Conservation (phyloP, 1,140 invertebrate species). For the Uloborus diversus region DNA sequence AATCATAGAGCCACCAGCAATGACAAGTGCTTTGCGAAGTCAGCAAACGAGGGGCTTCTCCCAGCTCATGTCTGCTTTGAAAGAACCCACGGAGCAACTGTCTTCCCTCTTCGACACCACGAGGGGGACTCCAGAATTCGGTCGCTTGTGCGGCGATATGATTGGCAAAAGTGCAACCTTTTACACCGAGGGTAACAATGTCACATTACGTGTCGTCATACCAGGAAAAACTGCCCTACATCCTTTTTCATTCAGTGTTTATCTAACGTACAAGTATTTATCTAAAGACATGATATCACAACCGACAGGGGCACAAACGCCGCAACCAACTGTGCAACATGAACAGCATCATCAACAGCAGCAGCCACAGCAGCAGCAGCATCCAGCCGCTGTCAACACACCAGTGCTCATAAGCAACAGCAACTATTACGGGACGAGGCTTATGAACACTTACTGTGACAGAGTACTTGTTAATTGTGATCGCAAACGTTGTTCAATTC, state of each 20-base stretch:
- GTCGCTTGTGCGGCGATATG: conserved; percentile 58
- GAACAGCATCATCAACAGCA: neutral
- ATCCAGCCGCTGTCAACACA: neutral
- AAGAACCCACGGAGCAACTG: conserved; percentile 51
- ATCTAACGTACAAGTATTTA: conserved; percentile 58
- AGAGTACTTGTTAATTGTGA: conserved; percentile 57
- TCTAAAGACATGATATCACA: conserved; percentile 14
- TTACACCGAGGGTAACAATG: conserved; percentile 59
- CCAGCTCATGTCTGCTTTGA: conserved; percentile 56
- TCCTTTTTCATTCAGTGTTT: conserved; percentile 57
- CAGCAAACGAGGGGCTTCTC: conserved; percentile 57
- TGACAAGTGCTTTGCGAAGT: conserved; percentile 33
- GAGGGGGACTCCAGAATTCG: conserved; percentile 50
- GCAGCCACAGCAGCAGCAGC: conserved; percentile 31
- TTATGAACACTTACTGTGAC: conserved; percentile 57
- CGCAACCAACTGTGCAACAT: neutral
- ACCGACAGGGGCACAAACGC: neutral
- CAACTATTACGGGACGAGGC: conserved; percentile 50
- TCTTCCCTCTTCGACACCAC: conserved; percentile 55
- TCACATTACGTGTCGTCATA: conserved; percentile 55
- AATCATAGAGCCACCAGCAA: conserved; percentile 50
- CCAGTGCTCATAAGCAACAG: neutral
- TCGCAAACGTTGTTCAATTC: conserved; percentile 55
- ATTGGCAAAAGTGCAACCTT: conserved; percentile 55
- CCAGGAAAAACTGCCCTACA: conserved; percentile 53